Conservation (phyloP, 2,113 vertebrate genomes). For the Taurulus bubalis region DNA sequence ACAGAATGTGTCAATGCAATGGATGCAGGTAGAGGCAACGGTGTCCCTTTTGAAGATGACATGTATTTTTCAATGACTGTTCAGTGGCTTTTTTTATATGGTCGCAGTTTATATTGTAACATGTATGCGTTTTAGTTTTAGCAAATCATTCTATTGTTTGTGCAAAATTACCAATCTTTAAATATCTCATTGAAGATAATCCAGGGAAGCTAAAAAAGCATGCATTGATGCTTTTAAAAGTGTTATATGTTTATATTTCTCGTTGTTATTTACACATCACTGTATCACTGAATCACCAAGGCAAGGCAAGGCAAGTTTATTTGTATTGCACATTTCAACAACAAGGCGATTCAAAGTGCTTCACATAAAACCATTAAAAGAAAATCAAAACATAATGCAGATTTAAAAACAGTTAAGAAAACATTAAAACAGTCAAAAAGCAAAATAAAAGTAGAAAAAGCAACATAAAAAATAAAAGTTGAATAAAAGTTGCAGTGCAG, state of each 20-base stretch:
- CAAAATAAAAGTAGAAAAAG: too few relatives aligned
- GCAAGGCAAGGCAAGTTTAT: too few relatives aligned
- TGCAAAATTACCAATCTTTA: neutral
- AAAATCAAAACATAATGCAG: too few relatives aligned
- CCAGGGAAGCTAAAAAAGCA: neutral
- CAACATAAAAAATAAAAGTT: too few relatives aligned
- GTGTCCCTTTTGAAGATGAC: neutral
- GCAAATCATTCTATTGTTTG: neutral
- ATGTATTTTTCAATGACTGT: neutral
- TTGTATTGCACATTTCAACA: too few relatives aligned
- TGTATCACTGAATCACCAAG: too few relatives aligned
- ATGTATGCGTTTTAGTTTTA: neutral
- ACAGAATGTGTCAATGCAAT: constrained; percentile 11
- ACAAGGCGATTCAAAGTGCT: too few relatives aligned
- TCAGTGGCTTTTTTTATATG: neutral
- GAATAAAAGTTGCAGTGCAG: too few relatives aligned
- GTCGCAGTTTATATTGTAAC: neutral
- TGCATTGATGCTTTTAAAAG: neutral
- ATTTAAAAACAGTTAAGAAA: too few relatives aligned
- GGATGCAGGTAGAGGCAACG: neutral
- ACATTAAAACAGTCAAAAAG: too few relatives aligned
- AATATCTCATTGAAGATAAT: neutral
- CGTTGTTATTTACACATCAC: neutral
- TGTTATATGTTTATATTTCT: neutral
- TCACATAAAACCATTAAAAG: too few relatives aligned